Evolutionary conservation across 2,888 invertebrate genomes (phyloP).

Genomic region (Orchesellides sinensis): DNA sequence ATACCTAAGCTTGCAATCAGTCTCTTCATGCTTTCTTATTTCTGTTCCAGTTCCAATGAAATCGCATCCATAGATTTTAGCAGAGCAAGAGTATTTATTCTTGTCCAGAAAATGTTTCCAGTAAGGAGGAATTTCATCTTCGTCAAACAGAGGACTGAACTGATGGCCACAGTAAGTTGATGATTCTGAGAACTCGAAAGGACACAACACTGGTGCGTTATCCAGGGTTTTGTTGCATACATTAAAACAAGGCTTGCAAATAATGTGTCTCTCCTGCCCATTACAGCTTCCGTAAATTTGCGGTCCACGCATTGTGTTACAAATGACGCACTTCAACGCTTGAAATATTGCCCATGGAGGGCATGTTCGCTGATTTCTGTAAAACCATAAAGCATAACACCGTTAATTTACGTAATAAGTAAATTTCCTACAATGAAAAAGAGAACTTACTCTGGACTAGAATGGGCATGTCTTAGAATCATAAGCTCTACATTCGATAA

Average conservation of each 20-base stretch:
- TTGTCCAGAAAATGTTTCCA: background rate
- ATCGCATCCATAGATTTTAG: background rate
- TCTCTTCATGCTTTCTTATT: background rate
- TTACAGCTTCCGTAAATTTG: background rate
- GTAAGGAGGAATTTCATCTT: background rate
- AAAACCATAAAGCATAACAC: background rate
- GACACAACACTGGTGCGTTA: background rate
- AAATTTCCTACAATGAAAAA: too few relatives aligned
- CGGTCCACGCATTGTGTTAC: background rate
- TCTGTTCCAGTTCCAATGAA: background rate
- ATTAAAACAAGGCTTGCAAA: background rate
- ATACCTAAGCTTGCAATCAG: background rate
- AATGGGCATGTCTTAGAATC: too few relatives aligned
- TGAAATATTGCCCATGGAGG: background rate
- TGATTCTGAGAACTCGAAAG: background rate
- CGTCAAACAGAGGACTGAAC: background rate
- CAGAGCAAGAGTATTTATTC: background rate
- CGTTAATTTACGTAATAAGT: too few relatives aligned
- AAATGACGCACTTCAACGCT: background rate
- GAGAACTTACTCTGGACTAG: too few relatives aligned
- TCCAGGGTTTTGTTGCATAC: background rate
- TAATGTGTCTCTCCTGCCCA: background rate
- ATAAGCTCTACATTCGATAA: too few relatives aligned
- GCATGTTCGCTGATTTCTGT: background rate
- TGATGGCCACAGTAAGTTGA: background rate